phyloP scores from a whole-genome alignment of 2,888 invertebrate genomes.

The Autographa pulchrina region DNA sequence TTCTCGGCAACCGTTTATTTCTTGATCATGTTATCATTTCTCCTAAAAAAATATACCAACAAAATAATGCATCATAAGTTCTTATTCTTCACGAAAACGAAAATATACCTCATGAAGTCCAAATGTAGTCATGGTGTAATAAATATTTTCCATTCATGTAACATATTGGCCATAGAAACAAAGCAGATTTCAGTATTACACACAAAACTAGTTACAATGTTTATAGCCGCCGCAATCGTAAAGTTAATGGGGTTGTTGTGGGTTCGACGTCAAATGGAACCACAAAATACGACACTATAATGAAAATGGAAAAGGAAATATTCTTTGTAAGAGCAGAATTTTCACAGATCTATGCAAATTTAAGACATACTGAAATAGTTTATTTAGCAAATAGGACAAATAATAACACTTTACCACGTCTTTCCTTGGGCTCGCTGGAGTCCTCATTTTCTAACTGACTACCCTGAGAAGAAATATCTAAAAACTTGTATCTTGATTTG shows the following conservation, averaged over 20 bases:
- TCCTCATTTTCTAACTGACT: too few species aligned
- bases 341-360: not conserved
- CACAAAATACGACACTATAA: constrained; percentile 13
- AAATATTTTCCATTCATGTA: constrained; percentile 14
- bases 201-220: constrained; percentile 22
- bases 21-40: too few species aligned
- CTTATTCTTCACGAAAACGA: too few species aligned
- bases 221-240: constrained; percentile 36
- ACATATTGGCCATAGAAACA: constrained; percentile 35
- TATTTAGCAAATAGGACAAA: not conserved
- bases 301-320: not conserved
- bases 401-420: too few species aligned
- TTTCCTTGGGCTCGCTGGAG: too few species aligned
- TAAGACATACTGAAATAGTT: too few species aligned
- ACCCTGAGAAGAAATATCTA: too few species aligned
- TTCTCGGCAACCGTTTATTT: too few species aligned
- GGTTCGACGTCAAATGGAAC: constrained; percentile 19
- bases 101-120: not conserved
- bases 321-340: not conserved
- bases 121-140: constrained; percentile 9
- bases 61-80: too few species aligned
- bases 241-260: constrained; percentile 29
- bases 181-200: constrained; percentile 36
- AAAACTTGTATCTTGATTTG: not conserved
- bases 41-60: too few species aligned